phyloP scores from a whole-genome alignment of 2,113 vertebrate genomes.

The Nymphicus hollandicus region DNA sequence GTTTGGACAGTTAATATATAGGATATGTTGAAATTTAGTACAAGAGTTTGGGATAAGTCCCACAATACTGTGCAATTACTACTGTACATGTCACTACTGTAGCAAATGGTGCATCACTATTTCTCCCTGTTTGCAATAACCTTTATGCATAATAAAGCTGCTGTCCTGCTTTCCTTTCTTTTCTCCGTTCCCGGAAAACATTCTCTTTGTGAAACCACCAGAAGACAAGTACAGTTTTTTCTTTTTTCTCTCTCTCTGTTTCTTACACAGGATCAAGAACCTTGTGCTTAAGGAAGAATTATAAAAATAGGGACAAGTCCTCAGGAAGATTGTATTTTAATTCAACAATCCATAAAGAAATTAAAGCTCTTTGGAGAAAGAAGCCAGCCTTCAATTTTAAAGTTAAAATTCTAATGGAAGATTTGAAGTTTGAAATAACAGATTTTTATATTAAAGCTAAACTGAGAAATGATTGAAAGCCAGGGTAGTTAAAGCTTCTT shows the following conservation, averaged over 20 bases:
- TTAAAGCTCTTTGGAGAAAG: background rate
- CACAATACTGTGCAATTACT: background rate
- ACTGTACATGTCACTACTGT: background rate
- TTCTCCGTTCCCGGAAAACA: background rate
- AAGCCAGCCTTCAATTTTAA: conserved; percentile 6
- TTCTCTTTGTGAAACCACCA: background rate
- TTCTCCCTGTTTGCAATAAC: background rate
- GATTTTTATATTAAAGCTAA: conserved; percentile 18
- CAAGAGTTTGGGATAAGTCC: background rate
- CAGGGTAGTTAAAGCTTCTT: background rate
- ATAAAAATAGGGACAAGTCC: background rate
- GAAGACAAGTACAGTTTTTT: background rate
- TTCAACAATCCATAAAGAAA: background rate
- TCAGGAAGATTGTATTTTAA: background rate
- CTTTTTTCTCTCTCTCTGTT: background rate
- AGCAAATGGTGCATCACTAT: background rate
- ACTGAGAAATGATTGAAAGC: background rate
- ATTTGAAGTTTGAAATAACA: background rate
- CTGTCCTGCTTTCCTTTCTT: background rate
- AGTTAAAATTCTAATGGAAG: background rate
- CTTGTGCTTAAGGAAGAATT: background rate
- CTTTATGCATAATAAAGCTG: background rate
- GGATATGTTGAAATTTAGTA: background rate
- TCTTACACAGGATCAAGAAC: background rate
- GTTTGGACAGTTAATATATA: background rate